Evolutionary conservation across 2,797 vertebrate genomes (phyloP).

Genomic region (Crypturellus tataupa): DNA sequence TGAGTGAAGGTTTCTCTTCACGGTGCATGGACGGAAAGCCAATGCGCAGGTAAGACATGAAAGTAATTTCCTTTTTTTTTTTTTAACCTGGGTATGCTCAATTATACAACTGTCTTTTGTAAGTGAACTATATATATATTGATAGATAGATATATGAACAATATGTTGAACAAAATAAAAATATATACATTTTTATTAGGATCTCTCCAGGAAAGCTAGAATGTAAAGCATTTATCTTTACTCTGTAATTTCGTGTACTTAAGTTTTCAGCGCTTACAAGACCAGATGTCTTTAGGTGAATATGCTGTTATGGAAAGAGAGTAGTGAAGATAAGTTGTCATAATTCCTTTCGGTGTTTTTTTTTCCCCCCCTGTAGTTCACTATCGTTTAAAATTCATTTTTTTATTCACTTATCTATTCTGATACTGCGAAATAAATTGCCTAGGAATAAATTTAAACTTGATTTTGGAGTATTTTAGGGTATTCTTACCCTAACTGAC

Average conservation of each 20-base stretch:
- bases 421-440: neutral
- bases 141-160: too few species aligned
- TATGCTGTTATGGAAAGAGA: neutral
- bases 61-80: neutral
- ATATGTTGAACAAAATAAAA: too few species aligned
- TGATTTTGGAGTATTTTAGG: neutral
- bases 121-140: too few species aligned
- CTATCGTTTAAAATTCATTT: neutral
- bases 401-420: neutral
- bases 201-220: neutral
- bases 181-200: too few species aligned
- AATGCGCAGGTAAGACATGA: conserved; percentile 91
- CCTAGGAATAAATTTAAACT: neutral
- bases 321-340: neutral
- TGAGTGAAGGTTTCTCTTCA: conserved; percentile 83
- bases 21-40: conserved; percentile 94
- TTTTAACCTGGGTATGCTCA: neutral
- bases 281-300: neutral
- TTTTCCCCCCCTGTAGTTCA: neutral
- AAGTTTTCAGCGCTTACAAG: neutral
- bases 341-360: neutral
- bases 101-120: neutral
- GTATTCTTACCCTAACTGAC: neutral
- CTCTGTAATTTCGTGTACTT: neutral
- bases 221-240: neutral